Conservation (phyloP, 1,140 invertebrate genomes). For the Eurosta solidaginis region DNA sequence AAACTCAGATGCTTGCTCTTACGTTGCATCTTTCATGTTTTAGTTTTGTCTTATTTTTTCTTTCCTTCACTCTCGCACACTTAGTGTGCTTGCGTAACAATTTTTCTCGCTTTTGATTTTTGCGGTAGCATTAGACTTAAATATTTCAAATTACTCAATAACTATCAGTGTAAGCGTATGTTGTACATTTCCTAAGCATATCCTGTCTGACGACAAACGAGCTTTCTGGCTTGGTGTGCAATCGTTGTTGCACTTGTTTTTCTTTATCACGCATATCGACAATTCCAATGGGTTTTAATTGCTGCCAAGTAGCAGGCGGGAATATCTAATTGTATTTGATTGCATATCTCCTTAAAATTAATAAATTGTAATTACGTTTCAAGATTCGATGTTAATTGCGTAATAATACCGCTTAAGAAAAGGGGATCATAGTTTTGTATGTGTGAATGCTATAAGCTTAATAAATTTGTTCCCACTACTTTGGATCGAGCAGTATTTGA, state of each 20-base stretch:
- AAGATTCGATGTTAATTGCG: constrained; percentile 13
- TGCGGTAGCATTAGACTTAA: background rate
- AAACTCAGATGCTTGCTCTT: no score
- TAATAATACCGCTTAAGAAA: background rate
- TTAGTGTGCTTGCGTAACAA: background rate
- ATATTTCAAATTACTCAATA: constrained; percentile 20
- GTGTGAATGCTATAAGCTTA: background rate
- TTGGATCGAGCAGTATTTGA: no score
- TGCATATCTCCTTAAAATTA: background rate
- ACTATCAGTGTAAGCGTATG: background rate
- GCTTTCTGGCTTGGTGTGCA: background rate
- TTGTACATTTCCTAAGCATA: background rate
- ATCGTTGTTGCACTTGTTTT: background rate
- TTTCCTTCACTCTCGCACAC: background rate
- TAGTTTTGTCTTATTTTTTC: background rate
- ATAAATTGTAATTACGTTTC: background rate
- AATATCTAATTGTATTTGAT: background rate
- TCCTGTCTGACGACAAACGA: background rate
- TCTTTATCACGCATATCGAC: background rate
- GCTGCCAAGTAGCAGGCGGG: background rate
- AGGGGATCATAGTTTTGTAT: background rate
- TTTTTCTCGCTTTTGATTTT: background rate
- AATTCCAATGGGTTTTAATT: constrained; percentile 6
- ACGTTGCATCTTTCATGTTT: background rate
- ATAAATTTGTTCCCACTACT: no score